Conservation (phyloP, 2,113 vertebrate species). For the Sturnus vulgaris region DNA sequence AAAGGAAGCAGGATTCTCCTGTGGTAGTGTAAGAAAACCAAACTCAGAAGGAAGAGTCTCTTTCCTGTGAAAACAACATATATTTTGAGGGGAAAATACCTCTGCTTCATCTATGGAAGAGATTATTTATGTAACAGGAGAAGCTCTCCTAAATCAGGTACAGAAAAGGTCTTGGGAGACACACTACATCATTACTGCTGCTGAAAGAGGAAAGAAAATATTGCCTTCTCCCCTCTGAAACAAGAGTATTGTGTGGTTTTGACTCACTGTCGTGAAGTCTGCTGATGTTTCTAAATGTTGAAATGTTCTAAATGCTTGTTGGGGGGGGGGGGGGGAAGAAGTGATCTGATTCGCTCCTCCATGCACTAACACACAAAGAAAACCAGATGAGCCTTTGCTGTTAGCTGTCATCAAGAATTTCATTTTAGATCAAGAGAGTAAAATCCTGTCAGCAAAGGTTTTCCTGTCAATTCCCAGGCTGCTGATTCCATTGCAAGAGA, state of each 20-base stretch:
- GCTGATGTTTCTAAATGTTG: not conserved
- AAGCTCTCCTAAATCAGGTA: not conserved
- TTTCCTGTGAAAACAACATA: not conserved
- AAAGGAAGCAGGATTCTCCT: not conserved
- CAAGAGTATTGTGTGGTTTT: not conserved
- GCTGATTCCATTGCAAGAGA: not conserved
- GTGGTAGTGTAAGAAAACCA: not conserved
- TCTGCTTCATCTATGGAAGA: not conserved
- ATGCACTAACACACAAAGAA: not conserved
- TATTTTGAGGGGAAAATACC: not conserved
- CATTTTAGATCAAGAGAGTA: not conserved
- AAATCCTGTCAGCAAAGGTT: not conserved
- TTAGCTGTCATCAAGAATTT: not conserved
- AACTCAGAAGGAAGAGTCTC: not conserved
- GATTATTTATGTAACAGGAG: not conserved
- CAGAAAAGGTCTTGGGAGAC: not conserved
- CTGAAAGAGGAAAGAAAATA: not conserved
- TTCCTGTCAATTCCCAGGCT: not conserved
- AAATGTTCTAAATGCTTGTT: not conserved
- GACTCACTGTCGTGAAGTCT: not conserved
- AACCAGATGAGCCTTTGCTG: not conserved
- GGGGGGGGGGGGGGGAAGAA: not conserved
- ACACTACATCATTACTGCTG: not conserved
- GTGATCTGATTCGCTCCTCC: not conserved
- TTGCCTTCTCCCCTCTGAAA: not conserved